phyloP scores from a whole-genome alignment of 2,888 invertebrate genomes.

The Drosophila buzzatii region DNA sequence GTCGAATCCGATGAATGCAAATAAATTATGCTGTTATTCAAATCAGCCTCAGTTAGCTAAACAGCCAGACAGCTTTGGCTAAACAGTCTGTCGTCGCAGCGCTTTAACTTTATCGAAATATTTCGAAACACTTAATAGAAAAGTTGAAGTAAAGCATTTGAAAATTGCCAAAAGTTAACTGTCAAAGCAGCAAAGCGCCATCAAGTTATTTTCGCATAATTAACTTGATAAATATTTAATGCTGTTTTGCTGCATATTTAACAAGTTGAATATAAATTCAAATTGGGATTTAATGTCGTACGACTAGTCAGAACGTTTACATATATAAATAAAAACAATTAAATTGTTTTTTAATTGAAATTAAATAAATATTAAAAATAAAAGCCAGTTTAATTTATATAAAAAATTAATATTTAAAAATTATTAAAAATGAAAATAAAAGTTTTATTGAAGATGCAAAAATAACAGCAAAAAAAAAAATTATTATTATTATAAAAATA shows the following conservation, averaged over 20 bases:
- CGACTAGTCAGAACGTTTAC: background rate
- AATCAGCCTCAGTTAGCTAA: slow-evolving; percentile 40
- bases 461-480: too few relatives aligned
- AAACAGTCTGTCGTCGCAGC: slow-evolving; percentile 1
- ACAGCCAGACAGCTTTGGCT: slow-evolving; percentile 13
- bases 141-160: slow-evolving; percentile 1
- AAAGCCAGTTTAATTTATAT: too few relatives aligned
- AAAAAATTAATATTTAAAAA: too few relatives aligned
- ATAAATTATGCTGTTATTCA: slow-evolving; percentile 74
- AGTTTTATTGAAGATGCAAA: too few relatives aligned
- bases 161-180: slow-evolving; percentile 1
- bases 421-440: too few relatives aligned
- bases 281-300: background rate
- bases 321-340: too few relatives aligned
- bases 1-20: slow-evolving; percentile 56
- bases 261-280: background rate
- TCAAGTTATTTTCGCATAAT: background rate
- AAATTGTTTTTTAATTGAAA: background rate
- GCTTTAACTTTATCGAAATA: slow-evolving; percentile 42
- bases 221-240: background rate
- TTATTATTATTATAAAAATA: too few relatives aligned
- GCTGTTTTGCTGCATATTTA: background rate
- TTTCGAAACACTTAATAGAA: slow-evolving; percentile 25
- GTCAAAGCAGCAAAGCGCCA: background rate
- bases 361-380: too few relatives aligned